A percentile compares a stretch with the other conserved stretches of the same genome.
Evolutionary conservation across 2,797 vertebrate species (phyloP).

Genomic region (Melanogrammus aeglefinus): DNA sequence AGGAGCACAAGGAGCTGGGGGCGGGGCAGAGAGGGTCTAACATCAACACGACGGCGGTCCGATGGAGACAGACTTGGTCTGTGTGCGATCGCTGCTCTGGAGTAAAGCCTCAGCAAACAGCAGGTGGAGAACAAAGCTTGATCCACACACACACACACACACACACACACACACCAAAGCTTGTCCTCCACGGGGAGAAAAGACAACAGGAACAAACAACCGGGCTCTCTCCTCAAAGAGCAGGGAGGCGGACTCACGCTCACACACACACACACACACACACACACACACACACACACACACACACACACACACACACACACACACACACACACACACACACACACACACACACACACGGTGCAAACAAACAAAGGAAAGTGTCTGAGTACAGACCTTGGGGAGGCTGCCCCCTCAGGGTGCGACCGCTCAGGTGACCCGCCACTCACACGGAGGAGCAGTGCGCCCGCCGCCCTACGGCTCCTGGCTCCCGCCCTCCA

Average conservation of each 20-base stretch:
- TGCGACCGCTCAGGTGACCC: conserved; percentile 27
- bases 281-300: neutral
- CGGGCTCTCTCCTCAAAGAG: neutral
- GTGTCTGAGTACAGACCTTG: conserved; percentile 46
- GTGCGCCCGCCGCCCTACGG: no score
- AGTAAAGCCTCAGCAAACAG: neutral
- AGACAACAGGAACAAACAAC: neutral
- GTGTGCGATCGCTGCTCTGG: no score
- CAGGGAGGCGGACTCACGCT: neutral
- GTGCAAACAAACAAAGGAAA: neutral
- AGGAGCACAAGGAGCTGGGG: conserved; percentile 9
- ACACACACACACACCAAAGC: no score
- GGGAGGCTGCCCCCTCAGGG: conserved; percentile 34
- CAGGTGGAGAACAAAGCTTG: no score
- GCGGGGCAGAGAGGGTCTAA: conserved; percentile 13
- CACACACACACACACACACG: neutral
- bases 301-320: neutral
- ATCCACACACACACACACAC: no score
- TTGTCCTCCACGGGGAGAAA: neutral
- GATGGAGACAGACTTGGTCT: no score
- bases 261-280: neutral
- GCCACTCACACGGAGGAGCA: conserved; percentile 9
- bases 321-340: no score
- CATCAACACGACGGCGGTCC: neutral
- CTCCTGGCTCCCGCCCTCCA: neutral